Conservation (phyloP, 2,888 invertebrate genomes). For the Drosophila kuntzei region DNA sequence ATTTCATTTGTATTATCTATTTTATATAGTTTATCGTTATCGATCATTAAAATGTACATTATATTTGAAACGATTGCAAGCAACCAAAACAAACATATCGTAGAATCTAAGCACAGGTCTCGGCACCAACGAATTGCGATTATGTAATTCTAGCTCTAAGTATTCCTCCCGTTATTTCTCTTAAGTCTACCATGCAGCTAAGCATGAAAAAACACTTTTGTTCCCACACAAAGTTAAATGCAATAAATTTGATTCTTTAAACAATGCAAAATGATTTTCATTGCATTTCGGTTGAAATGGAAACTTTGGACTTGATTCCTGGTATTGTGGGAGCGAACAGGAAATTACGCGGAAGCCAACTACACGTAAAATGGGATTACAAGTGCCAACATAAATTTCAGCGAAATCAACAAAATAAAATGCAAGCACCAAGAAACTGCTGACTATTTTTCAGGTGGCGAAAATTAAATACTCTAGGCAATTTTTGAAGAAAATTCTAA, state of each 20-base stretch:
- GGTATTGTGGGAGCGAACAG: slow-evolving; percentile 35
- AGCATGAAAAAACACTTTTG: slow-evolving; percentile 68
- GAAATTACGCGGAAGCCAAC: slow-evolving; percentile 60
- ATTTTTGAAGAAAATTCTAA: neutral
- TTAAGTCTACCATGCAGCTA: slow-evolving; percentile 59
- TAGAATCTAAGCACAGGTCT: slow-evolving; percentile 49
- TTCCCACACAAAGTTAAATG: slow-evolving; percentile 58
- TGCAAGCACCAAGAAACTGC: neutral
- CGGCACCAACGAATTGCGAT: slow-evolving; percentile 64
- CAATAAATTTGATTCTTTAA: slow-evolving; percentile 69
- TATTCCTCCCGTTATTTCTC: slow-evolving; percentile 29
- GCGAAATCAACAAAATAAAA: slow-evolving; percentile 8
- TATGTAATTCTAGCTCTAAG: slow-evolving; percentile 55
- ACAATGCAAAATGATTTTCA: slow-evolving; percentile 45
- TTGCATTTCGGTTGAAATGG: slow-evolving; percentile 4
- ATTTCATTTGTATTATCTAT: slow-evolving; percentile 19
- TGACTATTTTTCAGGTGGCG: neutral
- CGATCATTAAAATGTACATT: slow-evolving; percentile 63
- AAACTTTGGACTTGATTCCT: slow-evolving; percentile 1
- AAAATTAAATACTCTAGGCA: slow-evolving; percentile 7
- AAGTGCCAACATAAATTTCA: slow-evolving; percentile 69
- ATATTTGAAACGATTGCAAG: slow-evolving; percentile 67
- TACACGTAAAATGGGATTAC: slow-evolving; percentile 72
- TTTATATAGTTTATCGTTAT: slow-evolving; percentile 41
- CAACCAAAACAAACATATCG: slow-evolving; percentile 74